Evolutionary conservation across 2,888 invertebrate genomes (phyloP).

Genomic region (Cylindroiulus punctatus): DNA sequence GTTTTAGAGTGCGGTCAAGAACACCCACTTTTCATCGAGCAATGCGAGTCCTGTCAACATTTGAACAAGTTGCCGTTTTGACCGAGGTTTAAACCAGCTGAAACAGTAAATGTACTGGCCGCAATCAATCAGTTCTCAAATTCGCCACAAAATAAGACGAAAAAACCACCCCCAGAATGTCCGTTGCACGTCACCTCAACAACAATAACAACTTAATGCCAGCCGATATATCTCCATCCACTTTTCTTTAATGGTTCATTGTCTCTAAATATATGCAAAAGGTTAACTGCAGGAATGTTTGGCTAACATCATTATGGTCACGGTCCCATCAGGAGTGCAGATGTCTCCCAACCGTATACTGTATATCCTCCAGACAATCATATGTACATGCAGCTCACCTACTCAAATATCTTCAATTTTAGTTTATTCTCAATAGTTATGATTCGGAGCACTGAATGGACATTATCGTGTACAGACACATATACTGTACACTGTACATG

Average conservation of each 20-base stretch:
- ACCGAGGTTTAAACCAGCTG: constrained; percentile 10
- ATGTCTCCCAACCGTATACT: background rate
- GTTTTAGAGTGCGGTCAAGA: constrained; percentile 29
- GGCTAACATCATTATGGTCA: constrained; percentile 46
- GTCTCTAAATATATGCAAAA: constrained; percentile 49
- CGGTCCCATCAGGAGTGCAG: constrained; percentile 10
- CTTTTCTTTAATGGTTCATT: constrained; percentile 50
- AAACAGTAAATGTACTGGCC: constrained; percentile 6
- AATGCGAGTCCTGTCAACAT: background rate
- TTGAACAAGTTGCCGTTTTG: constrained; percentile 1
- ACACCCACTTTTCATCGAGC: constrained; percentile 27
- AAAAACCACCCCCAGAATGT: constrained; percentile 9
- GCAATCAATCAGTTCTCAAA: constrained; percentile 5
- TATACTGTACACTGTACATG: no score
- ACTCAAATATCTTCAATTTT: background rate
- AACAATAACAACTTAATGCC: constrained; percentile 52
- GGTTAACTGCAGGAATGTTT: constrained; percentile 46
- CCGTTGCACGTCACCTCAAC: constrained; percentile 43
- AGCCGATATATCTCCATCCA: constrained; percentile 18
- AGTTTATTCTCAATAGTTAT: background rate
- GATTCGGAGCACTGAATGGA: background rate
- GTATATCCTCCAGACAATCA: background rate
- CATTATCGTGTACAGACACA: no score
- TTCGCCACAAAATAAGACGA: background rate
- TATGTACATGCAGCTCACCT: background rate